Base-by-base conservation (phyloP, 1,140 invertebrate genomes). In the Zaprionus davidi region DNA sequence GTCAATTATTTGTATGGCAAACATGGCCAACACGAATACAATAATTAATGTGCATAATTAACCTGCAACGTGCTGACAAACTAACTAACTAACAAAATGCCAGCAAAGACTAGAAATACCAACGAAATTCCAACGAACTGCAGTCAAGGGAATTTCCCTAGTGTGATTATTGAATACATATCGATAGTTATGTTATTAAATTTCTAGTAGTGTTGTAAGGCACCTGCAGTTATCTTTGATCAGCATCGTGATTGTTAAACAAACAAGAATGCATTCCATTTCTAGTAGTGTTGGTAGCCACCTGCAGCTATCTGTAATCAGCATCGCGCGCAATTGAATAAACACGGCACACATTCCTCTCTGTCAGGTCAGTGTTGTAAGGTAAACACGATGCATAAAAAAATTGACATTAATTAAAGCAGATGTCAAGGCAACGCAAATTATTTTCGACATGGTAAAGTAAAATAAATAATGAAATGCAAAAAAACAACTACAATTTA, bases 401-500 rank as follows among this genome's bases (percentile, higher is more conserved):
- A 51, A 51, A 51, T 51, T 51, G 12, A 51, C 46, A 51, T 51
- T 51, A 51, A 51, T 51, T 51, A 24, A 24, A 51, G 20, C 46
- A 51, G 46, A 51, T 51, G 46, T 51, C 46, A 24, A 24, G 20
- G 7, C 20, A 9, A 12, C 11, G 20, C 46, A 51, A 51, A 51
- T 51, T 51, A 51, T 51, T 24, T 24, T 22, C 46, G 41, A 46
- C 41, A 46, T 20, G 2, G 41, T n/a, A 46, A 46, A 46, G 41
- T 3, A 46, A 51, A 51, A 51, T 13, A 51, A 51, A 24, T 24
- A 51, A 15, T 15, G 15, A 13, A 51, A 51, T 17, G 4, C 3
- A 51, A 20, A 24, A 63, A 59, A 64, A 56, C 51, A 72, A 12
- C 20, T 46, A 13, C 46, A 51, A 51, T 51, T 24, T 51, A 51